Base-by-base conservation (phyloP, 2,888 invertebrate genomes). In the Colostygia pectinataria region DNA sequence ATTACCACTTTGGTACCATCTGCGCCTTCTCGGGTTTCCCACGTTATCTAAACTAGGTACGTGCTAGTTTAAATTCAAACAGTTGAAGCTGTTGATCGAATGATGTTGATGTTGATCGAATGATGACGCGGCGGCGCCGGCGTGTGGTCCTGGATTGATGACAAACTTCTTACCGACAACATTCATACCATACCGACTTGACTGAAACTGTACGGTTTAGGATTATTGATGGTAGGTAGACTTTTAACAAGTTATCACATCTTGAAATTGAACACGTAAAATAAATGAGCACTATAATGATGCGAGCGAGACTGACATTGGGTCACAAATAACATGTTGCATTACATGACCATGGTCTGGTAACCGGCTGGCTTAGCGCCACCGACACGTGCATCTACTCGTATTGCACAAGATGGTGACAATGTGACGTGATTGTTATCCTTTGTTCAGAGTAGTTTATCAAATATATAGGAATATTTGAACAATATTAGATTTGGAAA, bases 81-180 rank as follows among this genome's bases (percentile, higher is more conserved):
- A 27, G 39, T 55, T 60, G 62, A 57, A 65, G 61, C 49, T 24
- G 13, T 57, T 69, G 58, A 31, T 36, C 40, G 69, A 68, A 71
- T 80, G 76, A 80, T 79, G 81, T 80, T 78, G 80, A 81, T 72
- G 67, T 65, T 63, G 74, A n/a, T n/a, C 74, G 74, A 81, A 82
- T n/a, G n/a, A 82, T 80, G 73, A n/a, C n/a, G n/a, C n/a, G n/a
- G n/a, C n/a, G n/a, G n/a, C n/a, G n/a, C n/a, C n/a, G n/a, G 84
- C 71, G 72, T 68, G 74, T 64, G 73, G 69, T 71, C 70, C 67
- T 57, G 60, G 60, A 64, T 49, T 54, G 57, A 61, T 67, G 67
- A 68, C 65, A 61, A 61, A 65, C 52, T 42, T n/a, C n/a, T 58
- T 18, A 24, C 20, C 32, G n/a, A n/a, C n/a, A n/a, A 23, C 13